phyloP scores from a whole-genome alignment of 1,140 invertebrate genomes.

The Helicorthomorpha holstii region DNA sequence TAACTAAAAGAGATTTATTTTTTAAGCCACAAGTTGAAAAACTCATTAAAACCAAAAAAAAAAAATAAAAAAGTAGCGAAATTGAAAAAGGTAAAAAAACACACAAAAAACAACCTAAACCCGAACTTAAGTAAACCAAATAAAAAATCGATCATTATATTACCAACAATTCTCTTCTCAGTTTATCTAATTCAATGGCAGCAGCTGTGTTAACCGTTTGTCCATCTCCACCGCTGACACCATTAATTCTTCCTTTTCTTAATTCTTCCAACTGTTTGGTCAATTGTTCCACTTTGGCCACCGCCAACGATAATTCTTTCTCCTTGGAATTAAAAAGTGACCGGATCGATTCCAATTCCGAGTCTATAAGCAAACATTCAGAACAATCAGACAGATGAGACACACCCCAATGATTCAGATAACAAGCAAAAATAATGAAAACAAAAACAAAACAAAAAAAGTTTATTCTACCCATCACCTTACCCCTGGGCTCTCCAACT shows the following conservation, averaged over 20 bases:
- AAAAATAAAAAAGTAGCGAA: too few species aligned
- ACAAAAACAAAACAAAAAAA: too few species aligned
- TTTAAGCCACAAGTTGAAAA: too few species aligned
- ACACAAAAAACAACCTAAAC: too few species aligned
- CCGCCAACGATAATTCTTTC: slow-evolving; percentile 83
- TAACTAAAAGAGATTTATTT: too few species aligned
- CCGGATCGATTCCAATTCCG: slow-evolving; percentile 86
- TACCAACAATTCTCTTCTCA: slow-evolving; percentile 70
- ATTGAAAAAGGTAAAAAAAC: too few species aligned
- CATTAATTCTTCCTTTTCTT: slow-evolving; percentile 37
- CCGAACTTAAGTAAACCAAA: too few species aligned
- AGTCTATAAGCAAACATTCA: slow-evolving; percentile 36
- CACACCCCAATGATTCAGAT: background rate
- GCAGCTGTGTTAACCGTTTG: slow-evolving; percentile 38
- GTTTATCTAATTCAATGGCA: slow-evolving; percentile 72
- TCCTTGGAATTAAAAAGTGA: slow-evolving; percentile 94
- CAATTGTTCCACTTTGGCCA: slow-evolving; percentile 86
- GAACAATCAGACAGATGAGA: background rate
- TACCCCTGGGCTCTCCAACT: too few species aligned
- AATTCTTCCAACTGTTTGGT: slow-evolving; percentile 84
- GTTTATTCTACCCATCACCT: too few species aligned
- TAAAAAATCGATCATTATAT: too few species aligned
- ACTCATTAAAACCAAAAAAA: too few species aligned
- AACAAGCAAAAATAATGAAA: background rate
- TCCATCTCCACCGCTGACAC: slow-evolving; percentile 17